Conservation (phyloP, 1,140 invertebrate species). For the Tigriopus japonicus region DNA sequence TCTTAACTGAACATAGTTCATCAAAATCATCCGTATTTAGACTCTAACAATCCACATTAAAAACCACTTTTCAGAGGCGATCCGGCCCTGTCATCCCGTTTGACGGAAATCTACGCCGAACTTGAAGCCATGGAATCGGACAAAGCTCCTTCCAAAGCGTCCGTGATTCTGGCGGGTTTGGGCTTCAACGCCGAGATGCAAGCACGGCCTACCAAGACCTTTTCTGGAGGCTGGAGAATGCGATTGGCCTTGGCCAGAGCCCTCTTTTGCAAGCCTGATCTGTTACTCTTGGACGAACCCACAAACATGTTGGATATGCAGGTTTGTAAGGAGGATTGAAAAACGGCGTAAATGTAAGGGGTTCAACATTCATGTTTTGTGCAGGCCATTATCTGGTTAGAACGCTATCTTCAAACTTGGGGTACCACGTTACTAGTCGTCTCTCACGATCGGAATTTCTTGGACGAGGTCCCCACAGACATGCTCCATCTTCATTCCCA, state of each 20-base stretch:
- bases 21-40: too few relatives aligned
- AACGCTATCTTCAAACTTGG: slow-evolving; percentile 91
- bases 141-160: slow-evolving; percentile 80
- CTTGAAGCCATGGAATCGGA: slow-evolving; percentile 89
- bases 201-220: slow-evolving; percentile 74
- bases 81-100: slow-evolving; percentile 37
- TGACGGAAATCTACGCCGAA: slow-evolving; percentile 74
- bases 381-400: slow-evolving; percentile 98
- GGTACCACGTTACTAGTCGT: slow-evolving; percentile 94
- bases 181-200: slow-evolving; percentile 91
- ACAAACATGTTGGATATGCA: slow-evolving; percentile 36
- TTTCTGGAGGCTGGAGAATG: slow-evolving; percentile 98
- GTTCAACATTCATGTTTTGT: slow-evolving; percentile 58
- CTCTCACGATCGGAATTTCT: slow-evolving; percentile 97
- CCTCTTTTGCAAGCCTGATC: slow-evolving; percentile 67
- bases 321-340: too few relatives aligned
- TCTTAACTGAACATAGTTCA: too few relatives aligned
- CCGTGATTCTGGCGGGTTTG: slow-evolving; percentile 87
- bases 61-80: slow-evolving; percentile 24
- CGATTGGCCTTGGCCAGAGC: slow-evolving; percentile 83
- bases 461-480: slow-evolving; percentile 97
- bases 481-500: slow-evolving; percentile 79
- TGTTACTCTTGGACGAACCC: slow-evolving; percentile 91
- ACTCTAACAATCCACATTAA: neutral
- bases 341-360: slow-evolving; percentile 30